Percentiles rank a stretch among this genome's conserved stretches.
Conservation (phyloP, 1,140 invertebrate genomes). For the Trialeurodes vaporariorum region DNA sequence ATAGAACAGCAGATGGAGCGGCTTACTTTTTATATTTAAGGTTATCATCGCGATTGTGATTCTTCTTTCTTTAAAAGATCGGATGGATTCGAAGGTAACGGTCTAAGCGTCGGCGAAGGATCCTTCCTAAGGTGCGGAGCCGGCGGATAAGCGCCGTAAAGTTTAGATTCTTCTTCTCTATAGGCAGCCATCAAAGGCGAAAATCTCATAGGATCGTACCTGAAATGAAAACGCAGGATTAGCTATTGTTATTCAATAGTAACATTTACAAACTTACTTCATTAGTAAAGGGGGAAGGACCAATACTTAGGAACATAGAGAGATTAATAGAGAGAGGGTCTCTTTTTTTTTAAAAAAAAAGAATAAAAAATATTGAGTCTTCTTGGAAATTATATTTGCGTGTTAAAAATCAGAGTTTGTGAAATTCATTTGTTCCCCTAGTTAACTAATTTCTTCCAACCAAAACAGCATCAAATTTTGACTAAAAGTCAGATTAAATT, state of each 20-base stretch:
- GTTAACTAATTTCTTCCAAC: too few relatives aligned
- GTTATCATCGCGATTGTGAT: conserved; percentile 23
- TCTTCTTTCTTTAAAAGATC: conserved; percentile 24
- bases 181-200: conserved; percentile 25
- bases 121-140: conserved; percentile 33
- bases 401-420: too few relatives aligned
- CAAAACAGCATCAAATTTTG: too few relatives aligned
- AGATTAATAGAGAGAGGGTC: background rate
- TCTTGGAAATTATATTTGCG: background rate
- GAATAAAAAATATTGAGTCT: background rate
- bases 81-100: conserved; percentile 15
- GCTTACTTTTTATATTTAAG: too few relatives aligned
- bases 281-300: too few relatives aligned
- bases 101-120: conserved; percentile 17
- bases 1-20: too few relatives aligned
- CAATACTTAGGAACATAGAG: background rate
- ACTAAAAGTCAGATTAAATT: too few relatives aligned
- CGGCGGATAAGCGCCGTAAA: conserved; percentile 52
- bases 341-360: background rate
- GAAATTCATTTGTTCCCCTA: background rate
- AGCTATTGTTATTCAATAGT: background rate
- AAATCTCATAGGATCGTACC: conserved; percentile 26
- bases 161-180: conserved; percentile 49
- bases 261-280: too few relatives aligned
- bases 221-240: conserved; percentile 12